Evolutionary conservation across 2,888 invertebrate genomes (phyloP).

Genomic region (Protonemura montana): DNA sequence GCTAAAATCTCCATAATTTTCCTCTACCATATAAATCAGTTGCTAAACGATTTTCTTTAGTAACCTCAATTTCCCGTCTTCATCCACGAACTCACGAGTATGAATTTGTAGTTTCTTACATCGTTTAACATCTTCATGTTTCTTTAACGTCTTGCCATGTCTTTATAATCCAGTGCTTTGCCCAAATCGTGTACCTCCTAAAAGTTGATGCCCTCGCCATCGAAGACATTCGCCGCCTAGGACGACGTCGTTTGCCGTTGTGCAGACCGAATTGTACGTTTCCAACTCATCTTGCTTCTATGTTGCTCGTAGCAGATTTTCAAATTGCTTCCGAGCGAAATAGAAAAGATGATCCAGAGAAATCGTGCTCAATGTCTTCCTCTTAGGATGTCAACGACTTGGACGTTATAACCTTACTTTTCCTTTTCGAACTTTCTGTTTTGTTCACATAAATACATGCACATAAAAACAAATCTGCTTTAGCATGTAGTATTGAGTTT

Average conservation of each 20-base stretch:
- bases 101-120: neutral
- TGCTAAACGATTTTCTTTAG: neutral
- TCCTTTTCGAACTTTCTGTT: too few species aligned
- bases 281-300: slow-evolving; percentile 9
- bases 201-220: slow-evolving; percentile 1
- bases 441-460: too few species aligned
- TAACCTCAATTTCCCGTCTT: slow-evolving; percentile 4
- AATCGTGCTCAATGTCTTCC: neutral
- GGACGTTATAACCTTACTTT: too few species aligned
- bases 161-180: slow-evolving; percentile 8
- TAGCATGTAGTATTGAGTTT: too few species aligned
- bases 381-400: too few species aligned
- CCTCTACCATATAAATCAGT: neutral
- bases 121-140: neutral
- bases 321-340: neutral
- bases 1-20: slow-evolving; percentile 12
- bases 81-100: neutral
- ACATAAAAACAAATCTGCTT: too few species aligned
- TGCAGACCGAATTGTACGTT: neutral
- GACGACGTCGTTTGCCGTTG: neutral
- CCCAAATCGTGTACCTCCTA: slow-evolving; percentile 25
- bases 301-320: neutral
- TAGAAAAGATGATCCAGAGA: neutral
- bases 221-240: neutral
- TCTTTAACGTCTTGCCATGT: neutral